Evolutionary conservation across 2,888 invertebrate species (phyloP), one percentile per base, ranked within the genome.

Genomic region (Polydrusus tereticollis): DNA sequence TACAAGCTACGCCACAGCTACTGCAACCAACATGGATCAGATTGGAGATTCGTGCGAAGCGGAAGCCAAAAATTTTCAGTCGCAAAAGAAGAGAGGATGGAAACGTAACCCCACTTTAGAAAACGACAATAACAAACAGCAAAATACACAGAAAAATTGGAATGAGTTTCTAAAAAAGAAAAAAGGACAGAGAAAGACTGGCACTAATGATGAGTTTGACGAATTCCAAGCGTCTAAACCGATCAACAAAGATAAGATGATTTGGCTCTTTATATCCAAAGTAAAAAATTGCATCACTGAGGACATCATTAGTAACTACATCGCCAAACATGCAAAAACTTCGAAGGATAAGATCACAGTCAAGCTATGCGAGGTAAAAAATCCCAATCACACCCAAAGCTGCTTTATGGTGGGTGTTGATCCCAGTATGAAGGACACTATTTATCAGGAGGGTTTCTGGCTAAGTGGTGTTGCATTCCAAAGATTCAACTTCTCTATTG

Each of bases 391-490:
- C 2, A 33, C 10, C 2, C 60, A 60, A 14, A 41, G 5, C 8
- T 60, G 33, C 21, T 60, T 63, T 20, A 47, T 63, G 63, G 43
- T 63, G 1, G 52, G 64, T 6, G 64, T 64, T 5, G 38, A 52
- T 18, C 8, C 36, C 1, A 33, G 16, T 6, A 14, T 52, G 1
- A 50, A 52, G 21, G 55, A 63, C 1, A 26, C n/a, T 26, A 16
- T 52, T 4, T 52, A 64, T 29, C n/a, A 18, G 8, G 36, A 50
- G 29, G 41, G n/a, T 12, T 52, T 64, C 52, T 64, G 52, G 64
- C 63, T 47, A 21, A 33, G 12, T 47, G 63, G 63, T 1, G 26
- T 63, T 1, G 18, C 38, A 7, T 63, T 64, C 38, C 16, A 64
- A 20, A 7, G 64, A 1, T 64, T 64, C 23, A 36, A 64, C 21